Percentiles rank a stretch among this genome's conserved stretches.
Evolutionary conservation across 1,140 invertebrate genomes (phyloP).

Genomic region (Bombus breviceps): DNA sequence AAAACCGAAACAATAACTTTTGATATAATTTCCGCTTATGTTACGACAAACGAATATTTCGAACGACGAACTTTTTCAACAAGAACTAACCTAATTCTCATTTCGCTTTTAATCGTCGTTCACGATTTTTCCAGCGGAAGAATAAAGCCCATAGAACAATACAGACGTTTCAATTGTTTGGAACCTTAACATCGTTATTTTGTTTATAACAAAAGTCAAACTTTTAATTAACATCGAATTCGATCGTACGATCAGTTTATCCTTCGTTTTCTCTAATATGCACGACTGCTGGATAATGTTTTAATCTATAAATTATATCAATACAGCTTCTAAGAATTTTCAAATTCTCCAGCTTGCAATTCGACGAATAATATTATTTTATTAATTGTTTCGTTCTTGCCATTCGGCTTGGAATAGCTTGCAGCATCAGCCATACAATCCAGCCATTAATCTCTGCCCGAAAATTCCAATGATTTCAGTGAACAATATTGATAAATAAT

Average conservation of each 20-base stretch:
- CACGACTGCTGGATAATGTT: too few relatives aligned
- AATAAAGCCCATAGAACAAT: background rate
- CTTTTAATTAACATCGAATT: background rate
- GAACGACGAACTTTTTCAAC: background rate
- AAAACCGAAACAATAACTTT: background rate
- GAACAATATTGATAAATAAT: too few relatives aligned
- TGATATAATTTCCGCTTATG: background rate
- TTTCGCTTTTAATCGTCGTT: background rate
- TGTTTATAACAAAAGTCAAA: background rate
- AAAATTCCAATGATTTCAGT: too few relatives aligned
- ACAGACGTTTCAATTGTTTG: background rate
- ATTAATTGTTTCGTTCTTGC: too few relatives aligned
- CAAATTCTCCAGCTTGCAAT: too few relatives aligned
- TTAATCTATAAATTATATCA: too few relatives aligned
- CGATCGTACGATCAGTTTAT: background rate
- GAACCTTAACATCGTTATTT: background rate
- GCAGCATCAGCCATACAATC: too few relatives aligned
- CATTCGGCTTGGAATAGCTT: too few relatives aligned
- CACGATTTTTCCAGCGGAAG: background rate
- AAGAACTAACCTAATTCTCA: background rate
- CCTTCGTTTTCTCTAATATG: too few relatives aligned
- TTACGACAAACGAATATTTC: background rate
- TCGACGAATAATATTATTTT: too few relatives aligned
- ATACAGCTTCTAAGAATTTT: too few relatives aligned
- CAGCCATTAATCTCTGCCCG: too few relatives aligned